Conservation (phyloP, 2,888 invertebrate species). For the Trachelus stipa region DNA sequence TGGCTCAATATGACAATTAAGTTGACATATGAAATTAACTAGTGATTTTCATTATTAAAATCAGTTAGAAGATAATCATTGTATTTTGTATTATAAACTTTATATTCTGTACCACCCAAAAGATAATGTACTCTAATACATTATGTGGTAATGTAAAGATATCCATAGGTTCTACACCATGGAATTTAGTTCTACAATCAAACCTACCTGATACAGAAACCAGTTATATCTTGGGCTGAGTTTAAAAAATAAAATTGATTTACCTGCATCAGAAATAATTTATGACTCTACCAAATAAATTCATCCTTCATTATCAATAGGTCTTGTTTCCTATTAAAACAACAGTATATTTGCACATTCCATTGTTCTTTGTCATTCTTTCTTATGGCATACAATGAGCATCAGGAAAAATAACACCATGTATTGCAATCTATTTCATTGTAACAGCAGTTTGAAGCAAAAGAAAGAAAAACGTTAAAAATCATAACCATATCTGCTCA, state of each 20-base stretch:
- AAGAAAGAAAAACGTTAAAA: constrained; percentile 16
- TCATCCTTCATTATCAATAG: neutral
- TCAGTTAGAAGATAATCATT: neutral
- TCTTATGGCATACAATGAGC: neutral
- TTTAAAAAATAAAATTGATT: too few species aligned
- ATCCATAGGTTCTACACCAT: neutral
- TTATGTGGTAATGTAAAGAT: neutral
- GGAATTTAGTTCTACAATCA: neutral
- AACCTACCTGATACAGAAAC: neutral
- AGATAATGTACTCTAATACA: neutral
- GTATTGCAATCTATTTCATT: neutral
- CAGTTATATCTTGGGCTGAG: neutral
- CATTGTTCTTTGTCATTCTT: neutral
- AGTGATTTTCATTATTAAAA: neutral
- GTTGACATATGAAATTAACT: neutral
- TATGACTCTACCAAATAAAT: neutral
- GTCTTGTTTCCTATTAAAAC: neutral
- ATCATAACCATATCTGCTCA: neutral
- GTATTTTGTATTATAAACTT: neutral
- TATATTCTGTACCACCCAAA: neutral
- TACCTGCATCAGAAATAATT: too few species aligned
- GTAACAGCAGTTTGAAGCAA: neutral
- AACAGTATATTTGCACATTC: neutral
- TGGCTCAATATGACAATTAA: neutral
- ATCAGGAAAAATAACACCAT: neutral